phyloP scores from a whole-genome alignment of 2,888 invertebrate species.

The Pseudeuparius sepicola region DNA sequence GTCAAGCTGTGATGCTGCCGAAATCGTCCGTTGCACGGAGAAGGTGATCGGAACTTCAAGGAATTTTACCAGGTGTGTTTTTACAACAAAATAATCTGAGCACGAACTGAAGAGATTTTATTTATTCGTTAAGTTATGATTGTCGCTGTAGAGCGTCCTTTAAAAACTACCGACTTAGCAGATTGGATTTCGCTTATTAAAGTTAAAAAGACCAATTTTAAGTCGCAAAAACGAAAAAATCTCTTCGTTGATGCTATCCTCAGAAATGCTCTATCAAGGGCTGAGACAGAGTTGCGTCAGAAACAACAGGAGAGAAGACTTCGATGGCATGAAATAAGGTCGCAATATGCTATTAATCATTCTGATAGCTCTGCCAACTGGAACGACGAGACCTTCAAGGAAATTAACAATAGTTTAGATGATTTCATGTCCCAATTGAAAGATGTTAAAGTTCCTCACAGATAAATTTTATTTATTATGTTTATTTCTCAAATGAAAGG shows the following conservation, averaged over 20 bases:
- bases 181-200: conserved; percentile 56
- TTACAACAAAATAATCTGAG: conserved; percentile 18
- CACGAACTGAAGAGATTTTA: conserved; percentile 27
- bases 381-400: conserved; percentile 38
- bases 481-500: conserved; percentile 23
- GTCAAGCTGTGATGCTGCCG: no score
- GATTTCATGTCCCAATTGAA: conserved; percentile 55
- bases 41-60: conserved; percentile 10
- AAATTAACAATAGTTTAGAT: conserved; percentile 51
- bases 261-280: conserved; percentile 47
- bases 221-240: conserved; percentile 49
- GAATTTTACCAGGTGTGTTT: conserved; percentile 29
- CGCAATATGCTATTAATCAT: conserved; percentile 20
- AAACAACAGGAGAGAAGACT: conserved; percentile 54
- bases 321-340: conserved; percentile 42
- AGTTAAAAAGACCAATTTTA: conserved; percentile 49
- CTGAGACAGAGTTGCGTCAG: conserved; percentile 48
- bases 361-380: conserved; percentile 20
- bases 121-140: conserved; percentile 27
- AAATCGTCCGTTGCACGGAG: no score
- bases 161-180: conserved; percentile 46
- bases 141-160: conserved; percentile 16
- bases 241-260: conserved; percentile 56
- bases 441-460: conserved; percentile 43
- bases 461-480: not conserved